Evolutionary conservation across 2,888 invertebrate genomes (phyloP).

Genomic region (Nomada goodeniana): DNA sequence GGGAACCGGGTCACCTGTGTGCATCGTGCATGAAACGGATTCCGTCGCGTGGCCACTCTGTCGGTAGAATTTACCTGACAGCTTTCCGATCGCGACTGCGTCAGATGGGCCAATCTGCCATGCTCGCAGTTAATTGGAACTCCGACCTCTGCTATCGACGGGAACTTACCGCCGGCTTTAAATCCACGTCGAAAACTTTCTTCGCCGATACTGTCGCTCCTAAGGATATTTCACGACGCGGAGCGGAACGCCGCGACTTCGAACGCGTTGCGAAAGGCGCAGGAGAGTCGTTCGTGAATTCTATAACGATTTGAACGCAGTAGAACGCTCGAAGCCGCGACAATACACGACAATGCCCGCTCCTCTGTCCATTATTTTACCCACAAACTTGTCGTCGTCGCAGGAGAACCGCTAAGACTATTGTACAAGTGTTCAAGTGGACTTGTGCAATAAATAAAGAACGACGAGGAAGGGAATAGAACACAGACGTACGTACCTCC

Average conservation of each 20-base stretch:
- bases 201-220: too few species aligned
- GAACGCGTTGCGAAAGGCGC: too few species aligned
- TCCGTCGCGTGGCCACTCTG: conserved; percentile 19
- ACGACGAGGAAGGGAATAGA: not conserved
- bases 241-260: too few species aligned
- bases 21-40: conserved; percentile 4
- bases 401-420: not conserved
- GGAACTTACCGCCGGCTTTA: too few species aligned
- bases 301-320: too few species aligned
- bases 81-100: not conserved
- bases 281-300: too few species aligned
- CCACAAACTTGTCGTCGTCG: not conserved
- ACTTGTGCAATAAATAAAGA: too few species aligned
- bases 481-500: conserved; percentile 61
- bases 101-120: conserved; percentile 5
- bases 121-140: not conserved
- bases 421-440: too few species aligned
- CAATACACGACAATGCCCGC: too few species aligned
- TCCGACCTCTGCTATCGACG: not conserved
- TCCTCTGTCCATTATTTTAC: not conserved
- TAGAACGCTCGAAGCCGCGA: too few species aligned
- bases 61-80: conserved; percentile 15
- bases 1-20: conserved; percentile 33
- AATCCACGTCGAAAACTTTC: too few species aligned
- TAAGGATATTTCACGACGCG: too few species aligned